These are phyloP conservation scores for Hyla sarda DNA, from an alignment of 2,113 vertebrate genomes.

Conservation along the genomic window DNA sequence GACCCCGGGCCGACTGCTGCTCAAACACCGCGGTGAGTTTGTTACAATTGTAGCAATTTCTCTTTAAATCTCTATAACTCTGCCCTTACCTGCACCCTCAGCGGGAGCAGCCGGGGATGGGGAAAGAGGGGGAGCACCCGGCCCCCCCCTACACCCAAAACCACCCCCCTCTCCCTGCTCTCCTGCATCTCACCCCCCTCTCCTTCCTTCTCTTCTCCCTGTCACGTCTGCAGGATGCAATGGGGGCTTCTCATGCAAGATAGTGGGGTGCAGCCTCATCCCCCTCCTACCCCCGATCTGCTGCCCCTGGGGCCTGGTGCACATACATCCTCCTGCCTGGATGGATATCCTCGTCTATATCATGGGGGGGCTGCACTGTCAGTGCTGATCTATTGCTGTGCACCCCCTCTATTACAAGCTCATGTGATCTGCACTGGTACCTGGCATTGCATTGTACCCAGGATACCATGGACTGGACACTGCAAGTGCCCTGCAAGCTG, in stretches of 20 bases:
- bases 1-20: conserved; percentile 96
- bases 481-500: too few relatives aligned
- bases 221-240: conserved; percentile 56
- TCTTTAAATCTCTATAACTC: conserved; percentile 86
- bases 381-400: not conserved
- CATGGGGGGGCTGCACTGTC: too few relatives aligned
- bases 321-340: not conserved
- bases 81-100: conserved; percentile 72
- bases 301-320: not conserved
- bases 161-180: not conserved
- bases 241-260: conserved; percentile 19
- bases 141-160: conserved; percentile 5
- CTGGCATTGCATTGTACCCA: not conserved
- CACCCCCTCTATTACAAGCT: not conserved
- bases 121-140: conserved; percentile 66
- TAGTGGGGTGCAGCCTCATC: conserved; percentile 8
- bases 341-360: not conserved
- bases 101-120: conserved; percentile 71
- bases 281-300: too few relatives aligned
- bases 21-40: conserved; percentile 98
- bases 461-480: too few relatives aligned
- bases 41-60: conserved; percentile 92
- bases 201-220: conserved; percentile 26
- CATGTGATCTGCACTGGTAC: not conserved
- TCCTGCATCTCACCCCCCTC: not conserved